Conservation (phyloP, 2,113 vertebrate genomes). For the Cebus imitator region DNA sequence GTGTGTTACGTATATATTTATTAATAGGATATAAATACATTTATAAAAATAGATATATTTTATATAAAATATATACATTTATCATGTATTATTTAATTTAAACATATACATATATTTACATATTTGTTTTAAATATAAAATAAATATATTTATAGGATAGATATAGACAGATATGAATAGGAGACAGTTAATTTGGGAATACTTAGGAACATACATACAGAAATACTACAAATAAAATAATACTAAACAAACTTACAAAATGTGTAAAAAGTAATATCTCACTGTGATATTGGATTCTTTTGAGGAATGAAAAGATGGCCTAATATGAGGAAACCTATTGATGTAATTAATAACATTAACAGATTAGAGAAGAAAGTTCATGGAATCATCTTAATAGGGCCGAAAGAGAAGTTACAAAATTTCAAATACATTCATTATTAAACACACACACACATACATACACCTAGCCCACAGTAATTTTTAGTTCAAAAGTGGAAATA, state of each 20-base stretch:
- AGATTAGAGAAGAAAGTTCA: background rate
- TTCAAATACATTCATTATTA: background rate
- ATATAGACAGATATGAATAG: too few relatives aligned
- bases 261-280: slow-evolving; percentile 1
- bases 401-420: background rate
- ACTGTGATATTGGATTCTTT: background rate
- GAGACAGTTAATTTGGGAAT: background rate
- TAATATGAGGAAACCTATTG: background rate
- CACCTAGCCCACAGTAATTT: background rate
- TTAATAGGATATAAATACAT: too few relatives aligned
- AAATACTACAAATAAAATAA: background rate
- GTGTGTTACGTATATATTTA: background rate
- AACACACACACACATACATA: background rate
- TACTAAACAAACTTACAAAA: background rate
- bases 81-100: too few relatives aligned
- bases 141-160: too few relatives aligned
- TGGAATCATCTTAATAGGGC: background rate
- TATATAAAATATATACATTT: too few relatives aligned
- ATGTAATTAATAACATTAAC: background rate
- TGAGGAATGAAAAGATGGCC: background rate
- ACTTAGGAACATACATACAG: background rate
- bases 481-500: background rate
- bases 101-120: too few relatives aligned
- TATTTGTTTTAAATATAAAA: too few relatives aligned
- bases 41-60: too few relatives aligned